Evolutionary conservation across 2,113 vertebrate genomes (phyloP).

Genomic region (Cyanocitta stelleri): DNA sequence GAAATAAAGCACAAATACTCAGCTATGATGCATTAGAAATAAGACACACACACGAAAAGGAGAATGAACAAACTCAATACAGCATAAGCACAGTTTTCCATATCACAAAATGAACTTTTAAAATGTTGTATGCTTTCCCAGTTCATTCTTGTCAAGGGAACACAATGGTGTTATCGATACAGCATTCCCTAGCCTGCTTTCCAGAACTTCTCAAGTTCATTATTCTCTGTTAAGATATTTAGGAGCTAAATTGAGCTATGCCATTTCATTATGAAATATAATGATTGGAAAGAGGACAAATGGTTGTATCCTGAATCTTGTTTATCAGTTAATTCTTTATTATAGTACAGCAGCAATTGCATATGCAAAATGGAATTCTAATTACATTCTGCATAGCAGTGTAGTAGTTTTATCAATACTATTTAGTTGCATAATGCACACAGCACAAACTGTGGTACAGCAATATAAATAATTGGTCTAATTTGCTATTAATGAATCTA

Average conservation of each 20-base stretch:
- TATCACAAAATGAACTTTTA: conserved; percentile 19
- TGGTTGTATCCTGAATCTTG: conserved; percentile 57
- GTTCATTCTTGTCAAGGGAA: conserved; percentile 43
- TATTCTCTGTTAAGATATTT: conserved; percentile 68
- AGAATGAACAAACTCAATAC: background rate
- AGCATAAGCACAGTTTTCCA: conserved; percentile 45
- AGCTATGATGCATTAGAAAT: background rate
- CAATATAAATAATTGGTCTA: conserved; percentile 56
- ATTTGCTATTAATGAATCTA: conserved; percentile 52
- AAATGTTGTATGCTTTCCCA: conserved; percentile 14
- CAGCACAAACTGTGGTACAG: conserved; percentile 26
- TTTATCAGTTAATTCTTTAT: conserved; percentile 74
- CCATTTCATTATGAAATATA: conserved; percentile 60
- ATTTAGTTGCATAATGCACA: conserved; percentile 48
- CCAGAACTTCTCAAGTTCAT: conserved; percentile 50
- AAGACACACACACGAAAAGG: background rate
- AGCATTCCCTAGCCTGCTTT: conserved; percentile 42
- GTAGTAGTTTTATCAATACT: conserved; percentile 50
- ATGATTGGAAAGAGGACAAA: conserved; percentile 62
- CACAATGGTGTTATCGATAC: conserved; percentile 26
- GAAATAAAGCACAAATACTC: background rate
- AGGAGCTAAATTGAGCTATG: conserved; percentile 60
- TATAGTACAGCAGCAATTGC: conserved; percentile 40
- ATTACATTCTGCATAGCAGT: conserved; percentile 60
- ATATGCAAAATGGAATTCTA: conserved; percentile 65